Evolutionary conservation across 2,797 vertebrate species (phyloP), one percentile per base, ranked within the genome.

Genomic region (Limosa lapponica): DNA sequence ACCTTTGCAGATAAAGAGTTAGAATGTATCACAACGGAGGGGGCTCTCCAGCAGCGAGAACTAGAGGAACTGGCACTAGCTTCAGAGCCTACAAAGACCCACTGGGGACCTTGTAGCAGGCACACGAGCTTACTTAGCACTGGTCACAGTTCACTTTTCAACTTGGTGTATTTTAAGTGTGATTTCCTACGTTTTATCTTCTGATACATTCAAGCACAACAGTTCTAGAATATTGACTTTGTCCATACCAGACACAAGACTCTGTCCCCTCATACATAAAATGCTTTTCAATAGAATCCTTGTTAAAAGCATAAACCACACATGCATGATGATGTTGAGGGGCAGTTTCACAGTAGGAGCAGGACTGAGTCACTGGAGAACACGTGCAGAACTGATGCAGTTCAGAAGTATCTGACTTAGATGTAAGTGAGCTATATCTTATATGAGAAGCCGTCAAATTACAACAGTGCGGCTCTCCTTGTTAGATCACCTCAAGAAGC

Each of bases 1-100:
- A 95, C 98, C 3, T 98, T 98, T 48, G 98, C 98, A 9, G 98
- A 98, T 96, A 98, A 98, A 95, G 98, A 98, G 94, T 97, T 99
- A 91, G 98, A 98, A 86, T 97, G 96, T 14, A 97, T 98, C 96
- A 98, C 98, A 98, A 70, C 98, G 91, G 97, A 98, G 89, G 87
- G 95, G 13, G 98, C 98, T 96, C 82, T 98, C 73, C 97, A 95
- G n/a, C 97, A 98, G 95, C 95, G 96, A 65, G 97, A 98, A 90
- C 79, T 97, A 92, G 97, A 97, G 54, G 92, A 98, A 91, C 80
- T 94, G 15, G 89, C 92, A 32, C 9, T 95, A 32, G 88, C 98
- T 27, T 27, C 23, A 95, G 69, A 93, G 97, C 36, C 96, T 97
- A 15, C 24, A 43, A 70, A 97, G 96, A 52, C 75, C 96, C 7